Conservation (phyloP, 35 echinoderm and acorn worm species). For the Heliocidaris tuberculata region DNA sequence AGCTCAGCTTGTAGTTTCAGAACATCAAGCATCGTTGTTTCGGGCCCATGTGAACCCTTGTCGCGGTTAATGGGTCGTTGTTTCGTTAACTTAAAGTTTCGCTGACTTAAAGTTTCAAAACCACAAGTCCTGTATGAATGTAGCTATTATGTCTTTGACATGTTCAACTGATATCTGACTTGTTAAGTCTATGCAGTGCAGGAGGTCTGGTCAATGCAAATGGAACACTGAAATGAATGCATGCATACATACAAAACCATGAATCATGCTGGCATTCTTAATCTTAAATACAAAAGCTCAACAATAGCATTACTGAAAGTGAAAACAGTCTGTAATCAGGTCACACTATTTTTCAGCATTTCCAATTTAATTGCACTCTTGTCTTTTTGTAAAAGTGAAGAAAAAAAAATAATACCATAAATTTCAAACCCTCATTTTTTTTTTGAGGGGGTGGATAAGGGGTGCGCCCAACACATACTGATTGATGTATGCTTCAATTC, state of each 20-base stretch:
- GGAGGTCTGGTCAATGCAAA: background rate
- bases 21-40: too few species aligned
- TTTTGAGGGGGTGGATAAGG: background rate
- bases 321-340: background rate
- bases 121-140: too few species aligned
- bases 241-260: background rate
- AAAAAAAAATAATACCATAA: background rate
- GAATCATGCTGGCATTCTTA: background rate
- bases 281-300: background rate
- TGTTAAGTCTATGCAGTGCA: background rate
- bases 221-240: background rate
- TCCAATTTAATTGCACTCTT: background rate
- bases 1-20: too few species aligned
- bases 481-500: too few species aligned
- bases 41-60: too few species aligned
- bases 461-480: background rate
- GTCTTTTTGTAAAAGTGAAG: background rate
- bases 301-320: background rate
- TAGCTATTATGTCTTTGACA: background rate
- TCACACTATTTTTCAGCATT: background rate
- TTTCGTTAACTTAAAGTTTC: too few species aligned
- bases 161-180: background rate
- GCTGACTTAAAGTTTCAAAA: too few species aligned
- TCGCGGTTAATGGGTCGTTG: too few species aligned
- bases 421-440: background rate